Evolutionary conservation across 2,797 vertebrate species (phyloP).

Genomic region (Thamnophis elegans): DNA sequence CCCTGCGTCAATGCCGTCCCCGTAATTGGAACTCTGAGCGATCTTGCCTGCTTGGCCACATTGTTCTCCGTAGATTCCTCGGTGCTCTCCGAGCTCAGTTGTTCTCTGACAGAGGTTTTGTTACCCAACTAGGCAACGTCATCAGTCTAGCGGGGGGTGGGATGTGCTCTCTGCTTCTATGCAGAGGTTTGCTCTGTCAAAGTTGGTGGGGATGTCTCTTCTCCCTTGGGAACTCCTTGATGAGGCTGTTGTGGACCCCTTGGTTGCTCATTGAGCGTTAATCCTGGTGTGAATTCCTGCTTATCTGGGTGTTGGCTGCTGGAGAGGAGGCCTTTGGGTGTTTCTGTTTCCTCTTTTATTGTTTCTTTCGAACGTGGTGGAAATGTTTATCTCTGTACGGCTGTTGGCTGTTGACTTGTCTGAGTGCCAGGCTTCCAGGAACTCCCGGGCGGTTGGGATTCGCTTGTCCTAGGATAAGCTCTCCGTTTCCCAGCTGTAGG

Average conservation of each 20-base stretch:
- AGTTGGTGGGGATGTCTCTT: neutral
- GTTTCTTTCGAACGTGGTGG: neutral
- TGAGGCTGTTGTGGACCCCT: no score
- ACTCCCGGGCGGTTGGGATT: neutral
- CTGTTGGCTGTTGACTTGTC: neutral
- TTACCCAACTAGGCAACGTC: no score
- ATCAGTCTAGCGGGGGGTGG: no score
- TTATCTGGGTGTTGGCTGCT: neutral
- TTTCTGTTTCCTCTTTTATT: neutral
- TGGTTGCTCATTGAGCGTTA: neutral
- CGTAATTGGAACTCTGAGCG: neutral
- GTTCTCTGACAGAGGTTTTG: no score
- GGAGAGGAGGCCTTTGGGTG: no score
- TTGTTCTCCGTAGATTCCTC: neutral
- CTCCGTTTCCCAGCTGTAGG: neutral
- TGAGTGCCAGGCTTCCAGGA: neutral
- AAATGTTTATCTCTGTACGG: neutral
- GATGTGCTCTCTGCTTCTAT: neutral
- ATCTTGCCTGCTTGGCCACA: neutral
- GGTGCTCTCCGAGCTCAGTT: neutral
- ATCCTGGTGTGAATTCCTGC: neutral
- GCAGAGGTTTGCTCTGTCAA: neutral
- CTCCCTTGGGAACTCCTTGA: no score
- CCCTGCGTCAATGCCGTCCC: neutral
- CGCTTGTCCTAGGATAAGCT: neutral